phyloP scores from a whole-genome alignment of 2,113 vertebrate species.

The Osmerus mordax region DNA sequence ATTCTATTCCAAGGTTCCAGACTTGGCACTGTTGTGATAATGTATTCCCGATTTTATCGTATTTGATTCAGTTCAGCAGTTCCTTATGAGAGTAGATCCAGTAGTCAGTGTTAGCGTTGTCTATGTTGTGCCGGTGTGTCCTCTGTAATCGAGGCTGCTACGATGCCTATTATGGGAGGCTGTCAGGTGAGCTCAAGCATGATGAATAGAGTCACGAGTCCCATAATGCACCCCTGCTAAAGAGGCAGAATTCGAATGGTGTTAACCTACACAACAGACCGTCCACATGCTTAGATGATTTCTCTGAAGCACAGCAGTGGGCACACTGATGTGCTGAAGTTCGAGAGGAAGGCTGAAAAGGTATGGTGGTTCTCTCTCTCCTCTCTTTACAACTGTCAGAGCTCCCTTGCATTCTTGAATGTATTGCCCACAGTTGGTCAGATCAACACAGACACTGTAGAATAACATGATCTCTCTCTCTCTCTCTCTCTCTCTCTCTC shows the following conservation, averaged over 20 bases:
- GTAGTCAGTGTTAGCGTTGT: background rate
- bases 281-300: conserved; percentile 12
- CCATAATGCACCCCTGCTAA: conserved; percentile 16
- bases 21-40: too few relatives aligned
- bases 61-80: too few relatives aligned
- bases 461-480: background rate
- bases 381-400: background rate
- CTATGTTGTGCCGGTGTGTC: background rate
- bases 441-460: background rate
- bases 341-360: too few relatives aligned
- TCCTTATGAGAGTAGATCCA: background rate
- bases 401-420: background rate
- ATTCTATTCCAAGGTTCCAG: too few relatives aligned
- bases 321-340: too few relatives aligned
- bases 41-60: too few relatives aligned
- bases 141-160: conserved; percentile 28
- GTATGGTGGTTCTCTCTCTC: background rate
- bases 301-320: conserved; percentile 5
- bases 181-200: conserved; percentile 37
- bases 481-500: too few relatives aligned
- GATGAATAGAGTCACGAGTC: conserved; percentile 45
- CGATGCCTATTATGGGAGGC: conserved; percentile 23
- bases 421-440: background rate
- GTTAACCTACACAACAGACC: conserved; percentile 26
- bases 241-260: conserved; percentile 30